Evolutionary conservation across 2,888 invertebrate species (phyloP), one percentile per base, ranked within the genome.

Genomic region (Meiosimyza platycephala): DNA sequence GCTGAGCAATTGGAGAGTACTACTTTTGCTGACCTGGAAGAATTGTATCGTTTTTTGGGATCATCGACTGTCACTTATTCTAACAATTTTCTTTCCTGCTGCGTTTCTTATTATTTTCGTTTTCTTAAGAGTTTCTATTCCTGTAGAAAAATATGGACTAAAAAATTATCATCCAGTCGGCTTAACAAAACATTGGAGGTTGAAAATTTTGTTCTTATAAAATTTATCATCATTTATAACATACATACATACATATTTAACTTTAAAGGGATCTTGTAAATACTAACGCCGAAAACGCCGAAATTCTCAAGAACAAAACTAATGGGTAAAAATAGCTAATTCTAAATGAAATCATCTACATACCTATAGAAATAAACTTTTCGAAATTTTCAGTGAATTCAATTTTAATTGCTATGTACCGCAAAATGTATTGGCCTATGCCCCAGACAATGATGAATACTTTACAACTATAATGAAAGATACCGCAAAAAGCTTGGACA

Each of bases 341-440:
- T 28, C 28, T 28, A 28, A 40, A 40, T 40, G 9, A 40, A 40
- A 40, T 40, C 40, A 6, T 40, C 1, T n/a, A n/a, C n/a, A n/a
- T n/a, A n/a, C n/a, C n/a, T 4, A 40, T 40, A 9, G 9, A 40
- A 9, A 7, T 60, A 22, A 3, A 11, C 22, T 15, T 22, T 13
- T 6, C 51, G 7, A 64, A 22, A 18, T 18, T 60, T 51, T 33
- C 60, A 52, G 60, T 11, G 7, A n/a, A 6, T 50, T 59, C 2
- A 64, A 13, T 6, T 50, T 50, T 6, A 80, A 75, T 66, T 74
- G 76, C 1, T 82, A 76, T 50, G 66, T 78, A 5, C 82, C 82
- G 0, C 65, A 78, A 16, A 6, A 78, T 16, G 15, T 76, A 2
- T 62, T 83, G 12, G 82, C 76, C 22, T 83, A 78, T 78, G 79